Conservation (phyloP, 2,797 vertebrate species). For the Sebastes goodei region DNA sequence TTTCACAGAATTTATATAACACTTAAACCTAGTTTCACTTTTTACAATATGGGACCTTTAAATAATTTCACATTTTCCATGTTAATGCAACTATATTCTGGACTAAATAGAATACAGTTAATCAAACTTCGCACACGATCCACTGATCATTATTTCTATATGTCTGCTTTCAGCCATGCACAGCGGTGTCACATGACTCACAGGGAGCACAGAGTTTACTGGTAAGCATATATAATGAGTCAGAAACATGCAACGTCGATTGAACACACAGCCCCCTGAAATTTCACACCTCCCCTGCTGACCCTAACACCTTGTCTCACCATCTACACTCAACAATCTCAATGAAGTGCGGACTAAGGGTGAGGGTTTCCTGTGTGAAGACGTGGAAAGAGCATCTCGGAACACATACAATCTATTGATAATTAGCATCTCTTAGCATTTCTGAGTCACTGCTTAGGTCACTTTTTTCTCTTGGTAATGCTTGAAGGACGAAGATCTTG, state of each 20-base stretch:
- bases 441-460: conserved; percentile 8
- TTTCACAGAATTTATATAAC: too few relatives aligned
- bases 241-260: not conserved
- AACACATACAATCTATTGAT: not conserved
- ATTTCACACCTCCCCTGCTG: not conserved
- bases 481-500: conserved; percentile 20
- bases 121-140: not conserved
- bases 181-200: not conserved
- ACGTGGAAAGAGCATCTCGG: not conserved
- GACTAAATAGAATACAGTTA: not conserved
- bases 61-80: too few relatives aligned
- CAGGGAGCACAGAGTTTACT: not conserved
- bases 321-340: not conserved
- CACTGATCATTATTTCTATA: not conserved
- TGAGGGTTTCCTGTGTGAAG: not conserved
- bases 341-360: not conserved
- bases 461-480: conserved; percentile 5
- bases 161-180: too few relatives aligned
- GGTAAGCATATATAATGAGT: not conserved
- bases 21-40: too few relatives aligned
- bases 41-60: too few relatives aligned
- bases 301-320: conserved; percentile 7
- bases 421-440: conserved; percentile 18
- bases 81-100: not conserved
- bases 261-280: not conserved